phyloP scores from a whole-genome alignment of 2,797 vertebrate species.

The Clamator glandarius region DNA sequence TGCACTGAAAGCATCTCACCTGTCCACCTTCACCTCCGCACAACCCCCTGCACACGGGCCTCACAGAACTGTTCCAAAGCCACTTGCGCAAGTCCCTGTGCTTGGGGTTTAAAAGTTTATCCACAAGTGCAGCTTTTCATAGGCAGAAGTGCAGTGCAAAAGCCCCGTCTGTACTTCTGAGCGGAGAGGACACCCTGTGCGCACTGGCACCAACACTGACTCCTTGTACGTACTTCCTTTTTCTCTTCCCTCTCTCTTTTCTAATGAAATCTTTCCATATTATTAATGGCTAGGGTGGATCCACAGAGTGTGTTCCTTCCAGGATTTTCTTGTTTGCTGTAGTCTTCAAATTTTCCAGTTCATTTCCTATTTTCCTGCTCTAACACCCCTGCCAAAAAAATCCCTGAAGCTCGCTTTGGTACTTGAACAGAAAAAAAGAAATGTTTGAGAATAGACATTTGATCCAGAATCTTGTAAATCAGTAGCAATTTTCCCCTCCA shows the following conservation, averaged over 20 bases:
- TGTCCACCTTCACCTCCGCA: accelerated
- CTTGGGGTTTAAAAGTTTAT: accelerated
- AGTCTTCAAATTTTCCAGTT: slow-evolving; percentile 53
- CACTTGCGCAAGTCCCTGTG: accelerated
- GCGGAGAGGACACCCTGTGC: accelerated
- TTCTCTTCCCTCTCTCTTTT: background rate
- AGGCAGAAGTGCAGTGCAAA: background rate
- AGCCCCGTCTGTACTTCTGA: accelerated
- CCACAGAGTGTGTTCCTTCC: background rate
- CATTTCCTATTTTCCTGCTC: slow-evolving; percentile 48
- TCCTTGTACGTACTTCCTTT: background rate
- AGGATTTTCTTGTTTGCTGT: slow-evolving; percentile 24
- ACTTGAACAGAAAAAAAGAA: background rate
- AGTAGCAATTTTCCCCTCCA: background rate
- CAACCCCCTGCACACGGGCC: accelerated
- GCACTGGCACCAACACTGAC: background rate
- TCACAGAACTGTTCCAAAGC: background rate
- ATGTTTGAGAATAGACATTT: background rate
- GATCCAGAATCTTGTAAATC: background rate
- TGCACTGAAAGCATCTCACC: background rate
- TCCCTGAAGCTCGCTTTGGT: background rate
- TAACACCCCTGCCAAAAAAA: slow-evolving; percentile 44
- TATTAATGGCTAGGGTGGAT: background rate
- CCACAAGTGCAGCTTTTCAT: background rate
- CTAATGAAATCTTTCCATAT: slow-evolving; percentile 54